Conservation (phyloP, 2,113 vertebrate genomes). For the Potamarius usumacintae region DNA sequence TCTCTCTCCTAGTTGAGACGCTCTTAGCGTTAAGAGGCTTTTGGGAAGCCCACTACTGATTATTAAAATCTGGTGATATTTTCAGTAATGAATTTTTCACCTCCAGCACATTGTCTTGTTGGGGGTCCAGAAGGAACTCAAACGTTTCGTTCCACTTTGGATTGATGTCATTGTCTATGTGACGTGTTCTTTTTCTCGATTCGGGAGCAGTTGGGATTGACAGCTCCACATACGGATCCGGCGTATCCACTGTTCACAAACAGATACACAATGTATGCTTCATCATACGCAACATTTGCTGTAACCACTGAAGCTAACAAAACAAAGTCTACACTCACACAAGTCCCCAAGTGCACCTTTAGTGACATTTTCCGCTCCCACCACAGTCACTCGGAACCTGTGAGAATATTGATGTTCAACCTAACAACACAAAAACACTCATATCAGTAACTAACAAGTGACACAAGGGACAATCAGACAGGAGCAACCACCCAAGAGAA, state of each 20-base stretch:
- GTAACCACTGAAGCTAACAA: not conserved
- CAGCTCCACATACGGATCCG: constrained; percentile 96
- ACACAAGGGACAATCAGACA: not conserved
- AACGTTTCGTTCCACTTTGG: constrained; percentile 94
- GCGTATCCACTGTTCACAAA: constrained; percentile 86
- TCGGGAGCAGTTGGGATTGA: constrained; percentile 89
- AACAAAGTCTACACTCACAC: constrained; percentile 77
- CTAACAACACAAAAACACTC: constrained; percentile 65
- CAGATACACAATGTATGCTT: constrained; percentile 1
- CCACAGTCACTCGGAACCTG: constrained; percentile 84
- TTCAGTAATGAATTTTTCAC: constrained; percentile 59
- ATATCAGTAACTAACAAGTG: not conserved
- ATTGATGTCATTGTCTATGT: constrained; percentile 91
- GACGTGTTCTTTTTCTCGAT: constrained; percentile 87
- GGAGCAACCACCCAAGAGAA: not conserved
- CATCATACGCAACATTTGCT: not conserved
- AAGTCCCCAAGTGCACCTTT: constrained; percentile 93
- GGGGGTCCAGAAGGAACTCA: constrained; percentile 91
- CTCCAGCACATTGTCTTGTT: constrained; percentile 89
- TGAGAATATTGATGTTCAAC: constrained; percentile 98
- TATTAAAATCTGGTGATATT: not conserved
- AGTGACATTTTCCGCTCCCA: constrained; percentile 87
- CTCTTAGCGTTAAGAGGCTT: too few relatives aligned
- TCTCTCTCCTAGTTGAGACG: too few relatives aligned
- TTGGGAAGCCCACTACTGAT: not conserved